Percentiles rank a stretch among this genome's conserved stretches.
Conservation (phyloP, 2,888 invertebrate genomes). For the Campaea margaritaria region DNA sequence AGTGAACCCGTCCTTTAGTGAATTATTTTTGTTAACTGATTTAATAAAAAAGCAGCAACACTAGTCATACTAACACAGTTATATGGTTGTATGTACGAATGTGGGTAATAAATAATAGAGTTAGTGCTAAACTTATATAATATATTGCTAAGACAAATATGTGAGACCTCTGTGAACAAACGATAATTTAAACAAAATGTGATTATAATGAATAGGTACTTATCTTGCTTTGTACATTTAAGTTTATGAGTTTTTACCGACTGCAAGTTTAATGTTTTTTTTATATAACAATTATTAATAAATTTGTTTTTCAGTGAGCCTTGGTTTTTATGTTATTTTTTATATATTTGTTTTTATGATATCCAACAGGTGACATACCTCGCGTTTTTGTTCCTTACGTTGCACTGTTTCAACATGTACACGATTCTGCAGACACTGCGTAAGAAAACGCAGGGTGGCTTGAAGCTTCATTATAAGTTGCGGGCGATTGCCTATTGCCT, state of each 20-base stretch:
- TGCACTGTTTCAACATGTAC: constrained; percentile 95
- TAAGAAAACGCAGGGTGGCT: constrained; percentile 89
- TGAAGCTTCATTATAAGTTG: constrained; percentile 86
- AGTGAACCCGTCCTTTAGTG: constrained; percentile 40
- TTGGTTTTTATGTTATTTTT: constrained; percentile 50
- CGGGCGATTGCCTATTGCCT: constrained; percentile 81
- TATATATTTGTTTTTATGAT: constrained; percentile 52
- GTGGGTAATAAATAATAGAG: constrained; percentile 15
- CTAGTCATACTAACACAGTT: constrained; percentile 47
- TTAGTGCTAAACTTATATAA: constrained; percentile 6
- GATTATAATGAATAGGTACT: constrained; percentile 46
- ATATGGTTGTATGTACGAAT: constrained; percentile 13
- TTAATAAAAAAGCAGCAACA: constrained; percentile 37
- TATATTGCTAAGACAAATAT: constrained; percentile 1
- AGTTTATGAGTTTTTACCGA: constrained; percentile 42
- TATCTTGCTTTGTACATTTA: constrained; percentile 56
- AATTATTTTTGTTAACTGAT: constrained; percentile 33
- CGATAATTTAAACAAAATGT: constrained; percentile 31
- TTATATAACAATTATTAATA: constrained; percentile 60
- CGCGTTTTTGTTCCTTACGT: constrained; percentile 92
- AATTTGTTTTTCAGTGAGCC: constrained; percentile 68
- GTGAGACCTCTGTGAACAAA: constrained; percentile 10
- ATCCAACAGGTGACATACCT: constrained; percentile 90
- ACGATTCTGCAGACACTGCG: constrained; percentile 95
- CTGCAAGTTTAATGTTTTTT: constrained; percentile 50